phyloP scores from a whole-genome alignment of 2,113 vertebrate genomes.

The Oryzias woworae region DNA sequence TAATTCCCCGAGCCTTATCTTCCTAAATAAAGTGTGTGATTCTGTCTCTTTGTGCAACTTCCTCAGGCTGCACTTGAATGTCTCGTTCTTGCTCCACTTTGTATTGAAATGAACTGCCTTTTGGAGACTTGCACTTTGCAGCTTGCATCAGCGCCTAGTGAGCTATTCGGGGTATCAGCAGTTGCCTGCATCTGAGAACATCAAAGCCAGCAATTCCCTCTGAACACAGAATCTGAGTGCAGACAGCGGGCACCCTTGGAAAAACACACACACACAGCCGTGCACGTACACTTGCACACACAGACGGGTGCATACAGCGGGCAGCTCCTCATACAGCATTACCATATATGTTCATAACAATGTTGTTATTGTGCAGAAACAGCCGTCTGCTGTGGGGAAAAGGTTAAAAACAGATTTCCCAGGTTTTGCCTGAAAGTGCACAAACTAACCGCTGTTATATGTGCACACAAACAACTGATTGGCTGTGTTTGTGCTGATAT shows the following conservation, averaged over 20 bases:
- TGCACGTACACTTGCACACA: conserved; percentile 12
- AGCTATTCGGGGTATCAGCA: conserved; percentile 78
- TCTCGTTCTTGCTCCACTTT: conserved; percentile 47
- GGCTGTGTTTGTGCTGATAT: conserved; percentile 43
- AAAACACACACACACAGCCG: conserved; percentile 32
- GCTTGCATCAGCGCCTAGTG: conserved; percentile 72
- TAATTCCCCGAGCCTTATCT: conserved; percentile 67
- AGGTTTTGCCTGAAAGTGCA: conserved; percentile 15
- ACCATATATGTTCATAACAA: conserved; percentile 76
- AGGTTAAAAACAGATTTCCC: conserved; percentile 33
- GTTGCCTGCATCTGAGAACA: conserved; percentile 73
- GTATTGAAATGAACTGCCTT: conserved; percentile 38
- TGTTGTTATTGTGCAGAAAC: conserved; percentile 68
- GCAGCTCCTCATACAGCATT: conserved; percentile 68
- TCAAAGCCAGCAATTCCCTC: conserved; percentile 77
- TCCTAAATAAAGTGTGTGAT: conserved; percentile 68
- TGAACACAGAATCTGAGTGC: conserved; percentile 71
- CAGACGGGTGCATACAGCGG: conserved; percentile 68
- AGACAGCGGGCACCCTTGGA: conserved; percentile 64
- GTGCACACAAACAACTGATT: conserved; percentile 38
- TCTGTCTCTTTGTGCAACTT: conserved; percentile 69
- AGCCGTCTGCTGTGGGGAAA: conserved; percentile 46
- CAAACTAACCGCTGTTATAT: conserved; percentile 17
- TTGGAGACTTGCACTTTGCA: conserved; percentile 41
- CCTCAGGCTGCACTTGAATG: conserved; percentile 64